Base-by-base conservation (phyloP, 2,888 invertebrate genomes). In the Lottia scabra region DNA sequence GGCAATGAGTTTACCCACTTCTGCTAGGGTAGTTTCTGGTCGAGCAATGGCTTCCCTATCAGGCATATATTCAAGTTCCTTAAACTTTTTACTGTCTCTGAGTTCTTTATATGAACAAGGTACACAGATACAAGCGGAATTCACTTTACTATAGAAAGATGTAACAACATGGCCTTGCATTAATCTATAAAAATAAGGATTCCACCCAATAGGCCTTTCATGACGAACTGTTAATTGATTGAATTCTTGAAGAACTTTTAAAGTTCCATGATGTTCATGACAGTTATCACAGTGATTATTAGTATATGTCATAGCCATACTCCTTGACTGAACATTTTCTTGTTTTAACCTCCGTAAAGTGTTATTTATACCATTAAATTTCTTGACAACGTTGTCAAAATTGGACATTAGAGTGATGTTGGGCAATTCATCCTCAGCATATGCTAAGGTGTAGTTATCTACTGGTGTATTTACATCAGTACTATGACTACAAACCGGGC, bases 181-280 rank as follows among this genome's bases (percentile, higher is more conserved):
- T 56, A 85, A 75, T 46, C 75, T 75, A 80, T 84, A 86, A 72
- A 79, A 86, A 43, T 80, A 79, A n/a, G 76, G 75, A 46, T 82
- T 76, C 30, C 80, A 77, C 16, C 73, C 64, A 16, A 71, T 68
- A 10, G 85, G 85, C 65, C 84, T 77, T 56, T 80, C 71, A 73
- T 86, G 85, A 10, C 74, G 73, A 30, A 86, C 83, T 44, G 80
- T 72, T 45, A 86, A 73, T 68, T 81, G 76, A 68, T 83, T 86
- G 64, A 81, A 81, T 69, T 86, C 86, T 71, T 86, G 86, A 19
- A 85, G 77, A 62, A 86, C 86, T 56, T 82, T 81, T n/a, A 86
- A 77, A 0, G 84, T 86, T 0, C 85, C 85, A 75, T 86, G 86
- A 64, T 81, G 77, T 73, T 85, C 85, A 30, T 79, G 72, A 72